Percentiles rank a stretch among this genome's conserved stretches.
Evolutionary conservation across 2,888 invertebrate genomes (phyloP).

Genomic region (Acanthoscelides obtectus): DNA sequence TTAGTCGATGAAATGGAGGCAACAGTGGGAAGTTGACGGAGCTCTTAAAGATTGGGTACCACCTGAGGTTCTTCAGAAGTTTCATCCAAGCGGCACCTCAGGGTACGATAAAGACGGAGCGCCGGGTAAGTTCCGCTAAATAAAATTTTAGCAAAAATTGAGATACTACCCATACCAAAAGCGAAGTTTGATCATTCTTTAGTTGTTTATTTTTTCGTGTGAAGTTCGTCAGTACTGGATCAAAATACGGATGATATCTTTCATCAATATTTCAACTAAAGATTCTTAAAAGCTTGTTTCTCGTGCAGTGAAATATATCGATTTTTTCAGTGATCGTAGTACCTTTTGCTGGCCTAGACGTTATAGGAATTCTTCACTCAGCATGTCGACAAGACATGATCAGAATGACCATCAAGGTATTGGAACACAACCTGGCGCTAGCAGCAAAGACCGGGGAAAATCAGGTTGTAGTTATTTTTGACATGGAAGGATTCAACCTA

Average conservation of each 20-base stretch:
- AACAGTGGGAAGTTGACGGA: constrained; percentile 70
- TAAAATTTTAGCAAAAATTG: neutral
- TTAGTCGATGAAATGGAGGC: constrained; percentile 69
- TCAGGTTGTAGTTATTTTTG: constrained; percentile 68
- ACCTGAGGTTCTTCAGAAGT: constrained; percentile 64
- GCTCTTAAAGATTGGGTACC: constrained; percentile 63
- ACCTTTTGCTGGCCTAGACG: constrained; percentile 76
- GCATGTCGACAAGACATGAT: constrained; percentile 69
- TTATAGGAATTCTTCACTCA: constrained; percentile 75
- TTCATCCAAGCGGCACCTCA: constrained; percentile 72
- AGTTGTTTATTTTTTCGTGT: no score
- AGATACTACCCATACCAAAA: no score
- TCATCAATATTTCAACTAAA: neutral
- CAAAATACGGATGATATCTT: no score
- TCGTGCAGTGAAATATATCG: constrained; percentile 1
- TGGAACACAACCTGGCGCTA: constrained; percentile 62
- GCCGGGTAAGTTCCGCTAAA: constrained; percentile 60
- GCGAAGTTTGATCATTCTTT: no score
- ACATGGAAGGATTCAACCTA: constrained; percentile 73
- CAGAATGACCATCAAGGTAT: constrained; percentile 59
- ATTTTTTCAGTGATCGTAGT: constrained; percentile 63
- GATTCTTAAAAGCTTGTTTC: no score
- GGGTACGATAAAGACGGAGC: constrained; percentile 83
- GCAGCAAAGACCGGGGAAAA: constrained; percentile 59
- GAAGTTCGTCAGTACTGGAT: no score